Base-by-base conservation (phyloP, 2,797 vertebrate species). In the Eupleurogrammus muticus region DNA sequence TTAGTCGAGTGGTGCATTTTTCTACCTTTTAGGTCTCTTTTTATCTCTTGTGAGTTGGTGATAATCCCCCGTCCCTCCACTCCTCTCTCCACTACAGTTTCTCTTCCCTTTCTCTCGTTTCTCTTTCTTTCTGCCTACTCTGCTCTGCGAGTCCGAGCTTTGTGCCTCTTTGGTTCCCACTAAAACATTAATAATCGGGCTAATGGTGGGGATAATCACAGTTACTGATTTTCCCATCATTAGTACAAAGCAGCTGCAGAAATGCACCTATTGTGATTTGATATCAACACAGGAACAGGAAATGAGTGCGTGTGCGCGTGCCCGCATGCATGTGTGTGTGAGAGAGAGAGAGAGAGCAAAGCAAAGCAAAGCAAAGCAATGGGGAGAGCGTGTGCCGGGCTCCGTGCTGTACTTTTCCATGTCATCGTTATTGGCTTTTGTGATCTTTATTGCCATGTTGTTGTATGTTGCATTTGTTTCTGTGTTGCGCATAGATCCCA, bases 221-320 rank as follows among this genome's bases (percentile, higher is more conserved):
- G 50, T 52, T 73, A 19, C 73, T 68, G 70, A 81, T 74, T 90
- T 88, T 80, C 85, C 77, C 80, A 78, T 89, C 84, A 71, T 88
- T 88, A 82, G 77, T 67, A 72, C 81, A 81, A 77, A 77, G 78
- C 77, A 81, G 85, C 82, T 70, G 82, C 74, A 87, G 70, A 89
- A 85, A 84, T 73, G 64, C 73, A 84, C 71, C 87, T 81, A 89
- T 89, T 92, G 77, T 76, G 77, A 89, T 87, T 86, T 87, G 66
- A 87, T 85, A 86, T 86, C 75, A 78, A 61, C 85, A 83, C 82
- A 83, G 87, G 78, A 90, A 87, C 77, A 85, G 88, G 87, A 90
- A 90, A 70, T 87, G 80, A 53, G 62, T 47, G 71, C 68, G 51
- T 78, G 36, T 63, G 23, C 59, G 64, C 48, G 55, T 23, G 46